phyloP scores from a whole-genome alignment of 92 coral and sea anemone genomes.

The Zoanthus solanderi region DNA sequence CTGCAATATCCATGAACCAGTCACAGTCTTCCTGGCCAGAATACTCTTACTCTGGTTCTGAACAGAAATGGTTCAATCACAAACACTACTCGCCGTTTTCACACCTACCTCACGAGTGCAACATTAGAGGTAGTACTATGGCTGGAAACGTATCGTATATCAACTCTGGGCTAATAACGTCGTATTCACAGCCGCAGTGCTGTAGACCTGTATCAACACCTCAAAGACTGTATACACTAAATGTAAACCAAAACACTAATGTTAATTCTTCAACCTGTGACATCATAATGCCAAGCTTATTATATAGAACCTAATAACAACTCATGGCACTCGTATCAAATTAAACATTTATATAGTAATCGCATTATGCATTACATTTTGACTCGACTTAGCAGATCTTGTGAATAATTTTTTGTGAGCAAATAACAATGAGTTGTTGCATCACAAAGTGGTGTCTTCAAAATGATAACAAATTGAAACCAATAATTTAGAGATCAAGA shows the following conservation, averaged over 20 bases:
- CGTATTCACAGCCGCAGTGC: constrained; percentile 11
- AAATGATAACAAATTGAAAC: too few species aligned
- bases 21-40: constrained; percentile 6
- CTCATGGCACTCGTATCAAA: too few species aligned
- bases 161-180: background rate
- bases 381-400: too few species aligned
- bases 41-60: background rate
- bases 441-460: too few species aligned
- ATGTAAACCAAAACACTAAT: background rate
- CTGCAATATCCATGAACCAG: background rate
- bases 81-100: background rate
- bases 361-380: too few species aligned
- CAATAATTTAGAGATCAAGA: too few species aligned
- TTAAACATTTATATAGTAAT: too few species aligned
- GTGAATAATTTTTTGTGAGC: too few species aligned
- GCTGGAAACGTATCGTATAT: background rate
- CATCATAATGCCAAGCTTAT: background rate
- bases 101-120: background rate
- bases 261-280: background rate
- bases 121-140: background rate
- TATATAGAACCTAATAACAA: background rate
- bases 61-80: background rate
- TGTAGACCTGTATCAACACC: background rate
- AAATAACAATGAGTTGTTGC: too few species aligned
- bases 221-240: background rate